Percentiles rank a stretch among this genome's conserved stretches.
Conservation (phyloP, 2,888 invertebrate species). For the Iselma pallidipennis region DNA sequence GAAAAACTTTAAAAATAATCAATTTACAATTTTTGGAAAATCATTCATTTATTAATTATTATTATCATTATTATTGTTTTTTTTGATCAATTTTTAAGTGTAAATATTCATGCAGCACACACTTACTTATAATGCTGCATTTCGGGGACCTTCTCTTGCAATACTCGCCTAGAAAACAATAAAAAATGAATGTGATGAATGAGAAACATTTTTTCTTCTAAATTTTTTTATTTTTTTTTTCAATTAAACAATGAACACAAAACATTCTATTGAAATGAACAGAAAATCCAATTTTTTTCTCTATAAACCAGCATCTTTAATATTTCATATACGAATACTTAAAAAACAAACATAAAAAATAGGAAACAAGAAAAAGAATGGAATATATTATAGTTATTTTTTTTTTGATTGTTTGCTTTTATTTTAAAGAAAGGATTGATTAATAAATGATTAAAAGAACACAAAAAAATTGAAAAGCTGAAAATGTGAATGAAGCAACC, state of each 20-base stretch:
- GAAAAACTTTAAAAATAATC: conserved; percentile 8
- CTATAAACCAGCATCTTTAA: neutral
- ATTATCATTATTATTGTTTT: too few relatives aligned
- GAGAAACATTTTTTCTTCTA: conserved; percentile 19
- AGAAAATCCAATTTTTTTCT: neutral
- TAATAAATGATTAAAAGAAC: conserved; percentile 18
- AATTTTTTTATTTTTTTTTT: too few relatives aligned
- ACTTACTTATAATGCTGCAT: conserved; percentile 71
- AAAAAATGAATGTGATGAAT: conserved; percentile 48
- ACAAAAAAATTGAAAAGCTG: conserved; percentile 30
- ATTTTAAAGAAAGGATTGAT: conserved; percentile 1
- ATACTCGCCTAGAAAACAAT: conserved; percentile 62
- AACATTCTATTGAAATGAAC: neutral
- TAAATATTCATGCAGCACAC: conserved; percentile 34
- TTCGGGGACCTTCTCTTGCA: conserved; percentile 66
- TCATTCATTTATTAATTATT: conserved; percentile 8
- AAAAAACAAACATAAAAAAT: neutral
- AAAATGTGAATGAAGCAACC: conserved; percentile 29
- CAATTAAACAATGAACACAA: neutral
- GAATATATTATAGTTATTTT: neutral
- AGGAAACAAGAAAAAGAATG: neutral
- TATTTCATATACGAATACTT: neutral
- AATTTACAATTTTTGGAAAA: neutral
- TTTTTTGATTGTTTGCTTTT: too few relatives aligned
- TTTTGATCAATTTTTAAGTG: too few relatives aligned